These are phyloP conservation scores for Ellobius talpinus DNA, from an alignment of 2,113 vertebrate species.

Conservation along the genomic window DNA sequence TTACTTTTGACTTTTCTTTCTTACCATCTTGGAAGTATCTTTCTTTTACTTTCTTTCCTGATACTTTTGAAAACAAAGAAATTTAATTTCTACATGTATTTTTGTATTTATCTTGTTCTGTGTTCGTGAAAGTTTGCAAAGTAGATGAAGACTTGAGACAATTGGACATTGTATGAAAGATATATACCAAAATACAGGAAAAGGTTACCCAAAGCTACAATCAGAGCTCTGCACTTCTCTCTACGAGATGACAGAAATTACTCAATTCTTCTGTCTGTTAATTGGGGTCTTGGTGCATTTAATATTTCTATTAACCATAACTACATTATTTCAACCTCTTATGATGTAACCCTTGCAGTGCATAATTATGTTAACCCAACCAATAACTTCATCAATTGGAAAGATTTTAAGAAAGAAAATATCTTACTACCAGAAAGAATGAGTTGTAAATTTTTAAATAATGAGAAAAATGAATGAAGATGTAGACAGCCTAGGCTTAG, in stretches of 20 bases:
- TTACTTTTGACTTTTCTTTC: not conserved
- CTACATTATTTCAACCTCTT: not conserved
- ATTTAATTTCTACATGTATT: not conserved
- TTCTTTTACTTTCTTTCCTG: not conserved
- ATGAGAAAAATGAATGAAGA: not conserved
- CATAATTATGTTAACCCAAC: not conserved
- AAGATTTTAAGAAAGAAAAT: not conserved
- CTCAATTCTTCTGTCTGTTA: not conserved
- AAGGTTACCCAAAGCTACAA: not conserved
- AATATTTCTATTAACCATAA: not conserved
- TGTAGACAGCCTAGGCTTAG: not conserved
- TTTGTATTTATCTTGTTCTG: not conserved
- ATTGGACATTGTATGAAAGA: not conserved
- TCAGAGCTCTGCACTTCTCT: not conserved
- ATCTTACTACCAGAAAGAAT: not conserved
- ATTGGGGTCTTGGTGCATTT: not conserved
- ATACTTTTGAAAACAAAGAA: not conserved
- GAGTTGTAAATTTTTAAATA: not conserved
- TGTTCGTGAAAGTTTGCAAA: not conserved
- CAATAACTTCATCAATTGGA: not conserved
- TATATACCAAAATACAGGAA: not conserved
- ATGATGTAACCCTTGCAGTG: too few relatives aligned
- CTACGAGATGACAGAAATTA: too few relatives aligned
- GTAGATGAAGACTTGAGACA: not conserved
- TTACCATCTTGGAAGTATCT: not conserved